Conservation (phyloP, 2,888 invertebrate genomes). For the Ephialtes manifestator region DNA sequence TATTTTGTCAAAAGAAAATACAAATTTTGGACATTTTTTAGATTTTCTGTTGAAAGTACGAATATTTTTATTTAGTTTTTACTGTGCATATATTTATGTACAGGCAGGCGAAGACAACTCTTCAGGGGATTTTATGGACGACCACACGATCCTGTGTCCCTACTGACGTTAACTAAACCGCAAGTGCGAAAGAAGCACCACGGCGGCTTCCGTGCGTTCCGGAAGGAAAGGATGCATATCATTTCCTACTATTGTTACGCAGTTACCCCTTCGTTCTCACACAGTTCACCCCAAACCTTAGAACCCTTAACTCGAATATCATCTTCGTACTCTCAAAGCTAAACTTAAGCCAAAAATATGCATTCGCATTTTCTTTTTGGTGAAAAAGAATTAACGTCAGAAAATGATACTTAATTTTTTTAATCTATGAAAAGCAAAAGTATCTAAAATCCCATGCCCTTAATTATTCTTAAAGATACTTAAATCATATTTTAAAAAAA, state of each 20-base stretch:
- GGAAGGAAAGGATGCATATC: slow-evolving; percentile 44
- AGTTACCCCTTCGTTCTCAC: slow-evolving; percentile 35
- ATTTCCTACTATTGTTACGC: slow-evolving; percentile 41
- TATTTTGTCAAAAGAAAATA: too few relatives aligned
- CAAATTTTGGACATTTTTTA: too few relatives aligned
- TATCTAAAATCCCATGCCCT: too few relatives aligned
- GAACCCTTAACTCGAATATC: slow-evolving; percentile 1
- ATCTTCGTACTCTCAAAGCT: slow-evolving; percentile 5
- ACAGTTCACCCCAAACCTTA: slow-evolving; percentile 18
- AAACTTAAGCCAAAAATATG: not conserved
- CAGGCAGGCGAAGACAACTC: not conserved
- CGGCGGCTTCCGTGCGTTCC: slow-evolving; percentile 48
- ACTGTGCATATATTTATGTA: not conserved
- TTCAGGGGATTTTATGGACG: not conserved
- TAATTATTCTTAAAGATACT: too few relatives aligned
- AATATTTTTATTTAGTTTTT: too few relatives aligned
- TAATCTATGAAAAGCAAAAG: too few relatives aligned
- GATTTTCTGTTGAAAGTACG: too few relatives aligned
- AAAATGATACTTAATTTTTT: too few relatives aligned
- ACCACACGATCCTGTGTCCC: not conserved
- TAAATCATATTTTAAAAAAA: too few relatives aligned
- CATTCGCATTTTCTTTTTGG: too few relatives aligned
- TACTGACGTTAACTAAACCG: not conserved
- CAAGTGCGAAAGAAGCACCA: slow-evolving; percentile 26
- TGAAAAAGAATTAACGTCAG: too few relatives aligned